Conservation (phyloP, 1,140 invertebrate species). For the Gryon sp. region DNA sequence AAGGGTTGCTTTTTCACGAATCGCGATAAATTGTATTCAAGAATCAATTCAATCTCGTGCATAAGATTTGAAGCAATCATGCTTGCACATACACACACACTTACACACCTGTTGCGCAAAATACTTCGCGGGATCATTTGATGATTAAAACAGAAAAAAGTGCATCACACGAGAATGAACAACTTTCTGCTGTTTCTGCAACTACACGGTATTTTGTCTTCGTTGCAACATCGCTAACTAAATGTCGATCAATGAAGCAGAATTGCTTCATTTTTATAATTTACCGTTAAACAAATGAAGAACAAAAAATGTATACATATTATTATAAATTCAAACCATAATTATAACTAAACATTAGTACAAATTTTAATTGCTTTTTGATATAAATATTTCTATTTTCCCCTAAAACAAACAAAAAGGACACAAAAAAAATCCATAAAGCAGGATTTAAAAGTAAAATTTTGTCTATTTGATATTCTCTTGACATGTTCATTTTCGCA, state of each 20-base stretch:
- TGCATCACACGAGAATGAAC: slow-evolving; percentile 24
- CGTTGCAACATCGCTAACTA: slow-evolving; percentile 17
- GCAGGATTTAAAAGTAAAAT: no score
- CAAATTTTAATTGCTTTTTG: no score
- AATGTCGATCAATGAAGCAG: slow-evolving; percentile 4
- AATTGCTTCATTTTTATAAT: no score
- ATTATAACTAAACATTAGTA: no score
- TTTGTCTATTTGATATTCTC: no score
- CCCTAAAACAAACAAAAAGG: no score
- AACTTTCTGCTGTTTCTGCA: slow-evolving; percentile 40
- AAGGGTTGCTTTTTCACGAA: slow-evolving; percentile 3
- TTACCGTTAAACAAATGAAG: no score
- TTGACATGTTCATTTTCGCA: no score
- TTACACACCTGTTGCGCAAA: slow-evolving; percentile 43
- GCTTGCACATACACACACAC: not conserved
- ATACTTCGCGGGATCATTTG: slow-evolving; percentile 37
- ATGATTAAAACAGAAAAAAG: slow-evolving; percentile 33
- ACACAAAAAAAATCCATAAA: no score
- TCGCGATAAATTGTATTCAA: slow-evolving; percentile 22
- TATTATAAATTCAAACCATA: no score
- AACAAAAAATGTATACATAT: no score
- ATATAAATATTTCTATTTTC: no score
- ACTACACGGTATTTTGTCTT: not conserved
- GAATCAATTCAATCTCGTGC: slow-evolving; percentile 9
- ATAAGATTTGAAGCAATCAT: slow-evolving; percentile 33